A percentile compares a stretch with the other conserved stretches of the same genome.
phyloP scores from a whole-genome alignment of 1,140 invertebrate species.

The Drosophila pallidifrons region DNA sequence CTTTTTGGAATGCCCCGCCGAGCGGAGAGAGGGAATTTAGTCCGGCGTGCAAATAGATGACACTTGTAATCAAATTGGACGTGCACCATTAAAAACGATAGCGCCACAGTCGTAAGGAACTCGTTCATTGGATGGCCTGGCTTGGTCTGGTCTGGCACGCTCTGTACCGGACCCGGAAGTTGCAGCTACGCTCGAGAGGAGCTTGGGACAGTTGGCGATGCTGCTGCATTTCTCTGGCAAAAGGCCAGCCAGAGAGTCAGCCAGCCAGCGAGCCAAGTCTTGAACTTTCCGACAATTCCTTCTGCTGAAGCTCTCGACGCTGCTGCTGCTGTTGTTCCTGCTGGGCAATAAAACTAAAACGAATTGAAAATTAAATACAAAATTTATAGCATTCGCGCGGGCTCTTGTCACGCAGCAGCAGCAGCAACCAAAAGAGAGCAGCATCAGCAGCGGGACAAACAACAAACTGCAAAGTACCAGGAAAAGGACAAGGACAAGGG shows the following conservation, averaged over 20 bases:
- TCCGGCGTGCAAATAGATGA: slow-evolving; percentile 64
- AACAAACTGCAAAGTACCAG: slow-evolving; percentile 59
- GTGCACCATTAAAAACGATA: slow-evolving; percentile 79
- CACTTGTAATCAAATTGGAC: slow-evolving; percentile 81
- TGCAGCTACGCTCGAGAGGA: slow-evolving; percentile 54
- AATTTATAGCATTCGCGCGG: slow-evolving; percentile 78
- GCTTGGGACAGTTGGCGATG: slow-evolving; percentile 16
- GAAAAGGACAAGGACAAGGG: background rate
- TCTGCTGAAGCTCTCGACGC: slow-evolving; percentile 13
- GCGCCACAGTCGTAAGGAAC: slow-evolving; percentile 32
- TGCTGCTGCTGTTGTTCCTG: slow-evolving; percentile 24
- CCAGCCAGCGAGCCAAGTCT: slow-evolving; percentile 51
- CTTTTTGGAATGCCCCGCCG: slow-evolving; percentile 9
- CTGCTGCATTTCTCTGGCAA: slow-evolving; percentile 40
- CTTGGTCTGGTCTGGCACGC: slow-evolving; percentile 22
- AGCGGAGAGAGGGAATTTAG: background rate
- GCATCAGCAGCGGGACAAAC: slow-evolving; percentile 54
- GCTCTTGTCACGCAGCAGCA: slow-evolving; percentile 75
- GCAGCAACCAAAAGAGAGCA: slow-evolving; percentile 29
- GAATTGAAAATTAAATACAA: slow-evolving; percentile 81
- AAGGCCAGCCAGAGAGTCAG: slow-evolving; percentile 46
- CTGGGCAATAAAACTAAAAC: slow-evolving; percentile 73
- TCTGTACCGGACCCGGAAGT: slow-evolving; percentile 46
- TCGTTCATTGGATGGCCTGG: slow-evolving; percentile 9
- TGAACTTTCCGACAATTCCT: slow-evolving; percentile 47